These are phyloP conservation scores for Ondatra zibethicus DNA, from an alignment of 2,113 vertebrate genomes.

Conservation along the genomic window DNA sequence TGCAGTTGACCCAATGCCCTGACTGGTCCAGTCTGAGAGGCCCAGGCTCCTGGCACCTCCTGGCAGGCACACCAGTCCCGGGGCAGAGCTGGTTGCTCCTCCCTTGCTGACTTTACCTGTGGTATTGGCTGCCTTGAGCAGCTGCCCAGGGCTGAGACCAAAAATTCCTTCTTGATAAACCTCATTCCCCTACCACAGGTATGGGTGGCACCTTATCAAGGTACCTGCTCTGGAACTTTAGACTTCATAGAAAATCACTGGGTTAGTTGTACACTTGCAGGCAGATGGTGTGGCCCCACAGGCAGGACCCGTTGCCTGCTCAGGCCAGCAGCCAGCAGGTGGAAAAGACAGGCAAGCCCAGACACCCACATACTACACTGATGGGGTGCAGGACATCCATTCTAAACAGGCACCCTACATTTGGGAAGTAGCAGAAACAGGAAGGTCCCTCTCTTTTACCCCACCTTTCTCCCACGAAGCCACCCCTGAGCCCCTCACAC, in stretches of 20 bases:
- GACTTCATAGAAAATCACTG: not conserved
- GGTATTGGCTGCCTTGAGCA: not conserved
- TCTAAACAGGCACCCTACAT: not conserved
- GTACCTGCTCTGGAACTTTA: not conserved
- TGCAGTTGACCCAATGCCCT: not conserved
- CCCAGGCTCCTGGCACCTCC: not conserved
- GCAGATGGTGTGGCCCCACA: not conserved
- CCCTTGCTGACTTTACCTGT: accelerated
- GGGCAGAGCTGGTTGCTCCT: not conserved
- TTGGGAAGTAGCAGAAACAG: not conserved
- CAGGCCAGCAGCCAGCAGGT: too few species aligned
- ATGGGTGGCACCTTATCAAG: not conserved
- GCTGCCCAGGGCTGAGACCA: not conserved
- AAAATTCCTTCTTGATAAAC: conserved; percentile 1
- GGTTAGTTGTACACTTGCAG: not conserved
- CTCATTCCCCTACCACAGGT: not conserved
- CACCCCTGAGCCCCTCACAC: not conserved
- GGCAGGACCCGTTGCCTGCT: not conserved
- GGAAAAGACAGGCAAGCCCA: too few species aligned
- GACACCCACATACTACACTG: not conserved
- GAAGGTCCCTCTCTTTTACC: not conserved
- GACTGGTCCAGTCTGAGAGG: not conserved
- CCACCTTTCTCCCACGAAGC: not conserved
- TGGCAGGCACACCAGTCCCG: not conserved
- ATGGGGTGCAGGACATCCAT: not conserved